phyloP scores from a whole-genome alignment of 2,797 vertebrate species.

The Euphonia xanthogaster region DNA sequence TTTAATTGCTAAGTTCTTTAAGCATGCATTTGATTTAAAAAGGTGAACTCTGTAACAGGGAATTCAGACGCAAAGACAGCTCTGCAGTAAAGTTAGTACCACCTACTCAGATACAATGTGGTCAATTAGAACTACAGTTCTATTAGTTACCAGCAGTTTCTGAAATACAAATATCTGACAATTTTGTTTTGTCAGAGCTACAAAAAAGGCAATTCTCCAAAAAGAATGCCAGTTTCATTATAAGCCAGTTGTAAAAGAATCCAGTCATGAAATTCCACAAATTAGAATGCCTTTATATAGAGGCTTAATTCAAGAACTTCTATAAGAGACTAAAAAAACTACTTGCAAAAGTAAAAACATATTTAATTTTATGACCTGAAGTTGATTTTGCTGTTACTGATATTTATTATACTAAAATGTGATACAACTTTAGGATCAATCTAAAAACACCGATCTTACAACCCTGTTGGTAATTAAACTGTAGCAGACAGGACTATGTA shows the following conservation, averaged over 20 bases:
- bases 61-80: background rate
- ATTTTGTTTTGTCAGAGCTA: background rate
- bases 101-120: background rate
- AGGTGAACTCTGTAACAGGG: background rate
- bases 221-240: background rate
- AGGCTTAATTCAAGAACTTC: background rate
- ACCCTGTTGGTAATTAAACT: background rate
- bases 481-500: background rate
- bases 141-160: background rate
- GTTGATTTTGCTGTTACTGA: background rate
- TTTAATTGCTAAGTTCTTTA: background rate
- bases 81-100: background rate
- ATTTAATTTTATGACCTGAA: background rate
- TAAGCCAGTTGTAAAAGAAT: background rate
- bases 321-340: background rate
- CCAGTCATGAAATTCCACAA: background rate
- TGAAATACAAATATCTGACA: background rate
- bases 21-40: background rate
- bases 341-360: background rate
- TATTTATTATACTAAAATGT: background rate
- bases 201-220: background rate
- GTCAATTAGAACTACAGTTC: background rate
- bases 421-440: background rate
- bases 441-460: background rate
- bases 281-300: background rate